Conservation (phyloP, 2,797 vertebrate genomes). For the Alfaro cultratus region DNA sequence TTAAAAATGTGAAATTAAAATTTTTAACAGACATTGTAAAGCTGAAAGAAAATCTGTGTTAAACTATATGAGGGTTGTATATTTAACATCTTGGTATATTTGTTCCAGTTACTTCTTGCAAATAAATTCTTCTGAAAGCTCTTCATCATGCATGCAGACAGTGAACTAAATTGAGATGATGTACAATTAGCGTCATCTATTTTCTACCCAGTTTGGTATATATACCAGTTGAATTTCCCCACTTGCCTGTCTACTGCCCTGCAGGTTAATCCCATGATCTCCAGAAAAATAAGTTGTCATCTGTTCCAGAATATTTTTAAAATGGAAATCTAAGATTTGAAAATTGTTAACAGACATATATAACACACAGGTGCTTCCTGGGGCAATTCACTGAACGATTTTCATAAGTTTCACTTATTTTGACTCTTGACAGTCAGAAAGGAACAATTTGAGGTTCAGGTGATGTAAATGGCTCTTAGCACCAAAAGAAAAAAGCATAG, state of each 20-base stretch:
- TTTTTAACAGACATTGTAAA: constrained; percentile 11
- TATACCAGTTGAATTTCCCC: constrained; percentile 53
- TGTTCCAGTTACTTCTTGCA: neutral
- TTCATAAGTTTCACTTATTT: neutral
- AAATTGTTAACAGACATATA: constrained; percentile 3
- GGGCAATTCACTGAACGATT: constrained; percentile 2
- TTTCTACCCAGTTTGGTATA: constrained; percentile 42
- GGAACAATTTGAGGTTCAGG: neutral
- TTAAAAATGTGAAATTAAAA: neutral
- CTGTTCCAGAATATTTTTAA: constrained; percentile 75
- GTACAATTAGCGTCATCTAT: constrained; percentile 68
- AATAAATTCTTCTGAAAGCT: constrained; percentile 10
- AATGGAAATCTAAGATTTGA: constrained; percentile 42
- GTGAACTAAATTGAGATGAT: constrained; percentile 70
- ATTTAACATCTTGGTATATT: neutral
- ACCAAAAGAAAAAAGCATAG: constrained; percentile 6
- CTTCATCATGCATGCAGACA: constrained; percentile 36
- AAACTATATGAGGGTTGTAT: neutral
- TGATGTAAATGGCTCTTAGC: neutral
- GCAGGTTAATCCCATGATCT: constrained; percentile 56
- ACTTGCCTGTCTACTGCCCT: constrained; percentile 63
- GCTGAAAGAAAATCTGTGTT: constrained; percentile 8
- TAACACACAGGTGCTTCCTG: neutral
- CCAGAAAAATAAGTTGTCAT: constrained; percentile 49
- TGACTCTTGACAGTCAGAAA: constrained; percentile 10